These are phyloP conservation scores for Caranx ignobilis DNA, from an alignment of 2,113 vertebrate species.

Conservation along the genomic window DNA sequence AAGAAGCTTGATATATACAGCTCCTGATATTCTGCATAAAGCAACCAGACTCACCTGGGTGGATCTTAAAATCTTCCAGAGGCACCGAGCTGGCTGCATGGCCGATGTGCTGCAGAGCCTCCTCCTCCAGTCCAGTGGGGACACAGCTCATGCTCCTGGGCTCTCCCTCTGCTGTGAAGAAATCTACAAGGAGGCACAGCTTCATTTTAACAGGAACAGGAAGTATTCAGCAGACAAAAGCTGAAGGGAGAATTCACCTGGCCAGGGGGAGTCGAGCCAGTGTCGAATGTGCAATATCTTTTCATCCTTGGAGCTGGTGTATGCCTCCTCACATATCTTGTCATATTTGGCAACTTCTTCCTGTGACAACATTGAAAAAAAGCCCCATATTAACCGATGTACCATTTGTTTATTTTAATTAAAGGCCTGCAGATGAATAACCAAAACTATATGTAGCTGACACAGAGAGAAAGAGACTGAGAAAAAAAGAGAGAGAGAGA, in stretches of 20 bases:
- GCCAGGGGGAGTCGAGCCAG: constrained; percentile 95
- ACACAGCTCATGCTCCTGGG: constrained; percentile 89
- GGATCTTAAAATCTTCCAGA: constrained; percentile 90
- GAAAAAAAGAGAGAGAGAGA: background rate
- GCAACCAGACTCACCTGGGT: constrained; percentile 77
- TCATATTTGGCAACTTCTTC: constrained; percentile 95
- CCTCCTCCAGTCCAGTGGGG: constrained; percentile 88
- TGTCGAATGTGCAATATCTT: constrained; percentile 92
- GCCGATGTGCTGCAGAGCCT: constrained; percentile 87
- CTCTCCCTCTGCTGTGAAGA: constrained; percentile 92
- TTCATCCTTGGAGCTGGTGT: constrained; percentile 91
- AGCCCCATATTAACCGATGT: background rate
- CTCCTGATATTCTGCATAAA: background rate
- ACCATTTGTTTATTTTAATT: background rate
- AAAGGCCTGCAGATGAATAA: constrained; percentile 17
- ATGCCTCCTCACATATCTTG: constrained; percentile 94
- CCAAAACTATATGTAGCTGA: constrained; percentile 2
- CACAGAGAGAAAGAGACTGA: background rate
- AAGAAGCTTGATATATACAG: too few species aligned
- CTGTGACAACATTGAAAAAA: constrained; percentile 71
- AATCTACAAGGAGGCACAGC: constrained; percentile 75
- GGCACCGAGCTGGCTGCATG: constrained; percentile 91
- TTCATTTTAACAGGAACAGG: background rate
- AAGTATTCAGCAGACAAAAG: constrained; percentile 3
- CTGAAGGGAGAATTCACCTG: constrained; percentile 76